Conservation (phyloP, 2,888 invertebrate species). For the Metallyticus violacea region DNA sequence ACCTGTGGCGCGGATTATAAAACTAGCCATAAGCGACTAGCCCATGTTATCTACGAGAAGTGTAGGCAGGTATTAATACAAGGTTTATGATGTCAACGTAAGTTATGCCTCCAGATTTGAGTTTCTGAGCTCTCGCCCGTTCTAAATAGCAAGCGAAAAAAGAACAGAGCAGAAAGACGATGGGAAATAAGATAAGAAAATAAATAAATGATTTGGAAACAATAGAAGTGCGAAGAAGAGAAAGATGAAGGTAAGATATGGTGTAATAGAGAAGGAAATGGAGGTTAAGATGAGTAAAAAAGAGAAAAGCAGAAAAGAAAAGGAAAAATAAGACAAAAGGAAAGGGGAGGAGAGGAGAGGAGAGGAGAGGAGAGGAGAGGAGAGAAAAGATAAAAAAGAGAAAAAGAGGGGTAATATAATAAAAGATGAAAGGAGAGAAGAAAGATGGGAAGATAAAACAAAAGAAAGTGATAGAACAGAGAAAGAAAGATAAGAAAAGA, state of each 20-base stretch:
- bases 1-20: no score
- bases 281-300: neutral
- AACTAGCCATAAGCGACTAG: no score
- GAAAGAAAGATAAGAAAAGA: neutral
- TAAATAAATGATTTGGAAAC: neutral
- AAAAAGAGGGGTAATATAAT: no score
- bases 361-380: neutral
- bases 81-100: no score
- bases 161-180: no score
- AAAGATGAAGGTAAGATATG: neutral
- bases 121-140: no score
- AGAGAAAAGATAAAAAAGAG: neutral
- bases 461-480: neutral
- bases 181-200: neutral
- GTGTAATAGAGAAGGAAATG: neutral
- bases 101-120: no score
- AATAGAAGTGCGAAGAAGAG: neutral
- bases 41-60: no score
- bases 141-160: no score
- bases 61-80: no score
- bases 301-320: neutral
- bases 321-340: no score
- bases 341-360: neutral
- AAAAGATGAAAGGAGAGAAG: neutral
- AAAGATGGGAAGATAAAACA: neutral